Base-by-base conservation (phyloP, 2,888 invertebrate species). In the Heliconius erato region DNA sequence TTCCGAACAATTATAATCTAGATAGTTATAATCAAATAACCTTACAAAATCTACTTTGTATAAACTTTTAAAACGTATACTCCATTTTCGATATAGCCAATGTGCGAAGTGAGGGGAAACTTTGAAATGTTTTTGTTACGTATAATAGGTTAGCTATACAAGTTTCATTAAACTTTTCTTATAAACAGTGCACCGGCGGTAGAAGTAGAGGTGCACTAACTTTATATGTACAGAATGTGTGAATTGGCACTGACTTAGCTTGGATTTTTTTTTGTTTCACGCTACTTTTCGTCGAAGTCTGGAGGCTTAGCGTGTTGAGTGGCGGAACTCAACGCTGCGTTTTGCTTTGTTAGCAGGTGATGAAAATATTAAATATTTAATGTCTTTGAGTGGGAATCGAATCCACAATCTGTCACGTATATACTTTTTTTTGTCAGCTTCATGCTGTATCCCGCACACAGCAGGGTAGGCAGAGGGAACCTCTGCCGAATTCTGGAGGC, bases 131-230 rank as follows among this genome's bases (percentile, higher is more conserved):
- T 79, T 72, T 72, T 72, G 72, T 79, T 69, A 59, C 69, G 54
- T 68, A 49, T 35, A 79, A 68, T 14, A 68, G 49, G 69, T 78
- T 78, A 40, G 65, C 40, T 67, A 35, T 49, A 69, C 59, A 54
- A 68, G 32, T 79, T 65, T 79, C 79, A 72, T 79, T 79, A 59
- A 79, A 79, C 7, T 79, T 79, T 79, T 72, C 44, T 63, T 79
- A 72, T 63, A 72, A 79, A 79, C 63, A 79, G 49, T 19, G 19
- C 28, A 49, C 44, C 26, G 6, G 74, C 19, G 72, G 44, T 49
- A 28, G 19, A 26, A 54, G 49, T 16, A 49, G 49, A 3, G 44
- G n/a, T n/a, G 49, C 19, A 68, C 68, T 68, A 35, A 35, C 68
- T 35, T 28, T 19, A 74, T 74, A 74, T 28, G 16, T 49, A 28